Conservation (phyloP, 2,113 vertebrate species). For the Petromus typicus region DNA sequence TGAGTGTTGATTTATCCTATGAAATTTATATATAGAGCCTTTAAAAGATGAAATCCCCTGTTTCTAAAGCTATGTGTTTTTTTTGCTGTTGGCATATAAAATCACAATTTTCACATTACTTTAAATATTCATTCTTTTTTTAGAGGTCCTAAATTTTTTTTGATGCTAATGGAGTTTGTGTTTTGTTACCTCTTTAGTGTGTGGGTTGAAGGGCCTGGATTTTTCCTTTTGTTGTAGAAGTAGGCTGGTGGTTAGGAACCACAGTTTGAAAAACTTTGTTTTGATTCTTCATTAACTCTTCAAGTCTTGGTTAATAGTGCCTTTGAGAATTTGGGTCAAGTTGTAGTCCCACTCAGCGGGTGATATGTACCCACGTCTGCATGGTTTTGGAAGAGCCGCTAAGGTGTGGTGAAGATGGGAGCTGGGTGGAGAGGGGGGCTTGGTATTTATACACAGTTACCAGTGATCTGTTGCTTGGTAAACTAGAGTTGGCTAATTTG, state of each 20-base stretch:
- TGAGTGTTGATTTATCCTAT: background rate
- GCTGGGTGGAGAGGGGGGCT: background rate
- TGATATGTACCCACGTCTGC: background rate
- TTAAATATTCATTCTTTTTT: conserved; percentile 20
- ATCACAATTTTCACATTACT: conserved; percentile 16
- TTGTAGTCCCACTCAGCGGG: background rate
- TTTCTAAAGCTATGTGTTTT: conserved; percentile 12
- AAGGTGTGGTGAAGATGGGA: background rate
- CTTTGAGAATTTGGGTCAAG: conserved; percentile 57
- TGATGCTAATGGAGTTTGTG: background rate
- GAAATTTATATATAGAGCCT: conserved; percentile 13
- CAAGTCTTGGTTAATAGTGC: conserved; percentile 15
- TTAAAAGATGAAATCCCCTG: background rate
- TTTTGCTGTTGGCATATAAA: background rate
- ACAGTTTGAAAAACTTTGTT: conserved; percentile 39
- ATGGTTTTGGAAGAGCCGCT: background rate
- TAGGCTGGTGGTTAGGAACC: conserved; percentile 35
- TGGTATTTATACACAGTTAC: background rate
- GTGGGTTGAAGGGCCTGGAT: background rate
- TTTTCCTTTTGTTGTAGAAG: background rate
- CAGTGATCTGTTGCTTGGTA: background rate
- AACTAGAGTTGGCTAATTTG: background rate
- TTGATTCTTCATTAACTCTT: conserved; percentile 60
- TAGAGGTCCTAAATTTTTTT: conserved; percentile 35
- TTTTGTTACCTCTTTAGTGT: conserved; percentile 54